Conservation (phyloP, 2,797 vertebrate genomes). For the Buceros bicornis region DNA sequence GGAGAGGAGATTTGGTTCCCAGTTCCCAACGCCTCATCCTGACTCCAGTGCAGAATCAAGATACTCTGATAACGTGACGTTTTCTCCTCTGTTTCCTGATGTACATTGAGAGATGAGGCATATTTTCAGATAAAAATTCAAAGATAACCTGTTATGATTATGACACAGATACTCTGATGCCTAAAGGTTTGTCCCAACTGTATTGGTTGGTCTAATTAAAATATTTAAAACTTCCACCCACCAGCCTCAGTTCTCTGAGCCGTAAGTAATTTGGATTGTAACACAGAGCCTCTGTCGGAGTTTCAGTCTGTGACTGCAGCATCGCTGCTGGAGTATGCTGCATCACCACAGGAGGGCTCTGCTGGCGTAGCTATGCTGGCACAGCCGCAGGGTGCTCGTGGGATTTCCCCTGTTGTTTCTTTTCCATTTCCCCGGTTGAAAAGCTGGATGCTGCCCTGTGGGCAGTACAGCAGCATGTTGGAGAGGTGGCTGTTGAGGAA, state of each 20-base stretch:
- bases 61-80: not conserved
- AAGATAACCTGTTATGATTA: not conserved
- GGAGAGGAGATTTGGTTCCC: not conserved
- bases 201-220: not conserved
- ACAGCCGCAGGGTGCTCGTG: not conserved
- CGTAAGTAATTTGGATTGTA: not conserved
- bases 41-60: not conserved
- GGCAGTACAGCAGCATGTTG: not conserved
- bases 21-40: not conserved
- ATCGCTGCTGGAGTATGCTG: not conserved
- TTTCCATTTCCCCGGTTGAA: not conserved
- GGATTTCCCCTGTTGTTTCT: not conserved
- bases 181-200: not conserved
- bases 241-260: not conserved
- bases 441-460: not conserved
- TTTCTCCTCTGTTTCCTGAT: not conserved
- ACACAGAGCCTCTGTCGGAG: not conserved
- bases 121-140: not conserved
- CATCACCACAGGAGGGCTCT: conserved; percentile 67
- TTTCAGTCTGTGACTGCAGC: not conserved
- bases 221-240: not conserved
- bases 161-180: not conserved
- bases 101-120: not conserved
- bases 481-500: not conserved
- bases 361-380: not conserved